Conservation (phyloP, 2,113 vertebrate species). For the Ochotona curzoniae region DNA sequence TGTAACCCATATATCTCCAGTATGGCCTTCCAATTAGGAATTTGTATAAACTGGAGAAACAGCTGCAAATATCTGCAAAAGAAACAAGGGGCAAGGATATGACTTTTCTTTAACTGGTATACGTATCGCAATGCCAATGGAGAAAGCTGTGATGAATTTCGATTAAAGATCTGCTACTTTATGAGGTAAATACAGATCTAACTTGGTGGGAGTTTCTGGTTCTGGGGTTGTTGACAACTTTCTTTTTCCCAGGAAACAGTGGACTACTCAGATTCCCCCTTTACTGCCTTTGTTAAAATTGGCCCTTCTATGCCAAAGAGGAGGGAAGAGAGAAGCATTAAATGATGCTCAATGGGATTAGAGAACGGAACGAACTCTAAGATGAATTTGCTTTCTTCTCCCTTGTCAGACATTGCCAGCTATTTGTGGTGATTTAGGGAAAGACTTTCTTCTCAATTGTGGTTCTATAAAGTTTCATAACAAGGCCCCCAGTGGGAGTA, state of each 20-base stretch:
- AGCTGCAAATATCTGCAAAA: neutral
- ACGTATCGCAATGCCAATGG: constrained; percentile 93
- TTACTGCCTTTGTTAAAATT: constrained; percentile 18
- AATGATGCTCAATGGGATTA: neutral
- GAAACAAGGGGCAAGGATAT: neutral
- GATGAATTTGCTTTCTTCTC: neutral
- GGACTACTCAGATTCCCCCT: neutral
- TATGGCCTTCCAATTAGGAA: neutral
- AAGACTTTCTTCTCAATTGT: neutral
- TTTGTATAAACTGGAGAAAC: neutral
- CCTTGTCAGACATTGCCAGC: neutral
- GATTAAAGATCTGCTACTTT: constrained; percentile 96
- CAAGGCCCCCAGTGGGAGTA: neutral
- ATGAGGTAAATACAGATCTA: constrained; percentile 92
- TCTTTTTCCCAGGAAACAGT: neutral
- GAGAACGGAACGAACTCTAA: neutral
- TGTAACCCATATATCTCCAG: neutral
- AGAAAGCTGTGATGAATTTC: constrained; percentile 88
- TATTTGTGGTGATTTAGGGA: neutral
- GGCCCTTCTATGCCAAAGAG: neutral
- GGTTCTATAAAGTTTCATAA: neutral
- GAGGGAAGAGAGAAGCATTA: neutral
- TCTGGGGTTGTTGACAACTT: constrained; percentile 15
- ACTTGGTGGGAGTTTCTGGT: neutral
- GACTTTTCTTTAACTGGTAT: constrained; percentile 88